Percentiles rank a stretch among this genome's conserved stretches.
phyloP scores from a whole-genome alignment of 2,797 vertebrate genomes.

The Melanotaenia boesemani region DNA sequence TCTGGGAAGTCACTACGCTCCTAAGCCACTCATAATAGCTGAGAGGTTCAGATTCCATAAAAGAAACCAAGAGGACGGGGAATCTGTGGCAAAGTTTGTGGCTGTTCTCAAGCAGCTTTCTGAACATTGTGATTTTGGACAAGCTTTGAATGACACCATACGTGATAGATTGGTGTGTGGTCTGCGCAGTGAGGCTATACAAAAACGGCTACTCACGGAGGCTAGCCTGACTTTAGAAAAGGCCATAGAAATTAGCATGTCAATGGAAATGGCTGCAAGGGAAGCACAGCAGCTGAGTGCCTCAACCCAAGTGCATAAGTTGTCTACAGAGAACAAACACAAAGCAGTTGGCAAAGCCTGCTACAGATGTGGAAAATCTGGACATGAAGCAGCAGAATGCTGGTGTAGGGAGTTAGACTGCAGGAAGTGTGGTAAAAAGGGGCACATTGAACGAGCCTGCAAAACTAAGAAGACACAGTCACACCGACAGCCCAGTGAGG shows the following conservation, averaged over 20 bases:
- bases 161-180: constrained; percentile 14
- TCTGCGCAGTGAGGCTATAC: constrained; percentile 12
- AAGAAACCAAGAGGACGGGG: constrained; percentile 42
- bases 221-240: background rate
- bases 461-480: no score
- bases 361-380: constrained; percentile 19
- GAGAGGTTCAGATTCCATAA: constrained; percentile 28
- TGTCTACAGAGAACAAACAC: background rate
- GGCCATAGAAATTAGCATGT: constrained; percentile 19
- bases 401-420: constrained; percentile 6
- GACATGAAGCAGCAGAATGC: no score
- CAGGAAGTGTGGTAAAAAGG: constrained; percentile 23
- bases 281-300: constrained; percentile 7
- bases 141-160: constrained; percentile 26
- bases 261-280: constrained; percentile 16
- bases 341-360: constrained; percentile 8
- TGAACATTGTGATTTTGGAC: constrained; percentile 51
- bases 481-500: no score
- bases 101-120: constrained; percentile 33
- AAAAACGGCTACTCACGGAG: background rate
- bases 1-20: no score
- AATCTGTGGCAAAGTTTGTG: constrained; percentile 41
- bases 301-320: constrained; percentile 19
- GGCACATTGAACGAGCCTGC: constrained; percentile 8
- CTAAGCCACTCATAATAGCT: no score